Evolutionary conservation across 2,113 vertebrate genomes (phyloP), one percentile per base, ranked within the genome.

Genomic region (Isichthys henryi): DNA sequence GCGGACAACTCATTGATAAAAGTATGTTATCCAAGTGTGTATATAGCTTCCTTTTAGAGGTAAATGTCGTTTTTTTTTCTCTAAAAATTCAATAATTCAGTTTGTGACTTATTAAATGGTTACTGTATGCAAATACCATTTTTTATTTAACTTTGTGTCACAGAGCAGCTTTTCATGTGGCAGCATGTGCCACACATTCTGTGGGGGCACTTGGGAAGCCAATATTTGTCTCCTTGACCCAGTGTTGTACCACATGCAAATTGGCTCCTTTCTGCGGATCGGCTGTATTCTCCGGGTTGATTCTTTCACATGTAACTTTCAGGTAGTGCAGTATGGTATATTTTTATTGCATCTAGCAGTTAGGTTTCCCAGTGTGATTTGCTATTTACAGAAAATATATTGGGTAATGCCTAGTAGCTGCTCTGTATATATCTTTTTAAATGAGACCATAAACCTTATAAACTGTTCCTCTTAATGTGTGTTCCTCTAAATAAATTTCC

Each of bases 251-350:
- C 86, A 66, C 90, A 87, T 90, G 56, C 88, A 87, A 84, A 49
- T n/a, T 56, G 89, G 39, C 56, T 89, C 46, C 31, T 88, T 90
- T 92, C 70, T 90, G 89, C 88, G 91, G 88, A 92, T 90, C 89
- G 91, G 88, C 90, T 89, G 86, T 90, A 90, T 90, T 91, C 90
- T 91, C 89, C 35, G 43, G 91, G 91, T 92, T 92, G 92, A 94
- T 94, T 91, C 89, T 89, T 86, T 91, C 90, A 89, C 89, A 92
- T 89, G 90, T 93, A 91, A 94, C 93, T 93, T 93, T 91, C 89
- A 87, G 86, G 89, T 49, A 90, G 89, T 90, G 58, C 62, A 31
- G 62, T 21, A 19, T 91, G 90, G 91, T 91, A 89, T 91, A 90
- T 87, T 93, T 89, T 91, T 89, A 86, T 91, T 91, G 90, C 43